Base-by-base conservation (phyloP, 2,888 invertebrate genomes). In the Patella caerulea region DNA sequence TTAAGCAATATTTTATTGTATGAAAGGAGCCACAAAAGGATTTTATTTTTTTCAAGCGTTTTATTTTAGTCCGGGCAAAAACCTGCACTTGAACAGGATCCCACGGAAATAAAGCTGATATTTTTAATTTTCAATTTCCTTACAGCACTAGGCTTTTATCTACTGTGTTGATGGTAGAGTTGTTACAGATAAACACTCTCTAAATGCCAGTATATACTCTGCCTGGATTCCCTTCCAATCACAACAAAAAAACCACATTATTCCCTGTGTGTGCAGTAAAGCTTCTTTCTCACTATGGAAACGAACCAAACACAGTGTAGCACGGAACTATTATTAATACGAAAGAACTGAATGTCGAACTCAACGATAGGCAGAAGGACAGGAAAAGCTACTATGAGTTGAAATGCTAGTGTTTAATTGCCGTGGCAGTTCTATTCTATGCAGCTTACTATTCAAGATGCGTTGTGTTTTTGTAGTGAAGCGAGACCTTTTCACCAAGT, bases 261-360 rank as follows among this genome's bases (percentile, higher is more conserved):
- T 45, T 65, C 65, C 74, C 12, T 15, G 34, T 74, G 45, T 52
- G 19, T 74, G 74, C 65, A 65, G 69, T 52, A 74, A 74, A 74
- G 74, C 74, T 45, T 34, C 74, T 74, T 74, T 74, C 74, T 74
- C 69, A 65, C 74, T 74, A 74, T 74, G 74, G 74, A 59, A 74
- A 74, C 74, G 74, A 69, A 65, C 65, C 59, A 74, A 74, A 74
- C 69, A 65, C 74, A 19, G 9, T n/a, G 65, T 59, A 55, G 59
- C 52, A 69, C 19, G 34, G 65, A n/a, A 45, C 65, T 52, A 34
- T 74, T 74, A 74, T 74, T 65, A 74, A 74, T 52, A 74, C 52
- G 65, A 73, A 55, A 52, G 74, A 53, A 65, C n/a, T 52, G n/a
- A 65, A 34, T 74, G 45, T 74, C 65, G 19, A 65, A 45, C 34